Percentiles rank a stretch among this genome's conserved stretches.
phyloP scores from a whole-genome alignment of 2,888 invertebrate species.

The Hyalella azteca region DNA sequence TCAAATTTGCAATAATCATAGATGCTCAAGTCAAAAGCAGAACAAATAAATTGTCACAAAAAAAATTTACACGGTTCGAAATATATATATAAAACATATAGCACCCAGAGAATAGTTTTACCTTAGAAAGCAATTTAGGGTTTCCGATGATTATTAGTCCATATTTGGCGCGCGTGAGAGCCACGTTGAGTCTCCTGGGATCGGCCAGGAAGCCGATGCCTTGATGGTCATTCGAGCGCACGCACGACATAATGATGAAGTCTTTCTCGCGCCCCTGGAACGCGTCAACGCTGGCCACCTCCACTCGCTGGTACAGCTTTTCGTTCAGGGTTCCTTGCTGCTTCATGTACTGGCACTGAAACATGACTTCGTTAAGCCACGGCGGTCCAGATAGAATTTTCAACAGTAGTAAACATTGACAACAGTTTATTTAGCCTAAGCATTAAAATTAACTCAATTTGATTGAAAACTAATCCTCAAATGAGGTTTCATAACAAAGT shows the following conservation, averaged over 20 bases:
- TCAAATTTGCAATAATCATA: too few relatives aligned
- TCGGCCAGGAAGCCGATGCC: conserved; percentile 99
- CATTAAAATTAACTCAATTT: too few relatives aligned
- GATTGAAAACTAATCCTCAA: too few relatives aligned
- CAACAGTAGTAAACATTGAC: too few relatives aligned
- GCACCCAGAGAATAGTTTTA: too few relatives aligned
- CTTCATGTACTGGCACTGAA: conserved; percentile 89
- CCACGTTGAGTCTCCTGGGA: conserved; percentile 96
- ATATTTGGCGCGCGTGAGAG: conserved; percentile 94
- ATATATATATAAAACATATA: too few relatives aligned
- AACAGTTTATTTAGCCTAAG: not conserved
- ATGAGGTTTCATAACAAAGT: too few relatives aligned
- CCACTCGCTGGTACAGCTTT: conserved; percentile 96
- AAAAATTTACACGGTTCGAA: too few relatives aligned
- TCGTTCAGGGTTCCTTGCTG: conserved; percentile 96
- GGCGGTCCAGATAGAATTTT: too few relatives aligned
- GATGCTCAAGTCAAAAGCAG: too few relatives aligned
- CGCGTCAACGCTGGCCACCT: conserved; percentile 99
- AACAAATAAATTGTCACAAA: too few relatives aligned
- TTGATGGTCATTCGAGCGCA: conserved; percentile 97
- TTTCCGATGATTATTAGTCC: conserved; percentile 98
- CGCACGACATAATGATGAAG: conserved; percentile 98
- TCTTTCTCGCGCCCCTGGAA: conserved; percentile 99
- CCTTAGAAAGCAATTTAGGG: conserved; percentile 95
- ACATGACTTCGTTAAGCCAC: conserved; percentile 59